Percentiles rank a stretch among this genome's conserved stretches.
Evolutionary conservation across 2,113 vertebrate species (phyloP).

Genomic region (Rattus rattus): DNA sequence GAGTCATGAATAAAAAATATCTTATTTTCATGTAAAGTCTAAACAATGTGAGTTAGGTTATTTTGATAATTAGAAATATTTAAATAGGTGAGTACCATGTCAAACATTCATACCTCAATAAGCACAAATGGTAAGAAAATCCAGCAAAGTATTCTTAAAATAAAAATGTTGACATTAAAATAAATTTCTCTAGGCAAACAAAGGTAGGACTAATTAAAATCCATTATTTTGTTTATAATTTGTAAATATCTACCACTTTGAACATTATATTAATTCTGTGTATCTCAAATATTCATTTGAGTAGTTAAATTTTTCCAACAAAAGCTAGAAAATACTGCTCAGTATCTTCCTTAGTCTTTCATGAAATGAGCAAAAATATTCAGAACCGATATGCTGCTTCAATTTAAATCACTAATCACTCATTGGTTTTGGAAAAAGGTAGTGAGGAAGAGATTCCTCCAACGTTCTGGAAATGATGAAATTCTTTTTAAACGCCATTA

Average conservation of each 20-base stretch:
- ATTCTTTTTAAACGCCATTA: neutral
- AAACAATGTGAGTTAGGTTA: neutral
- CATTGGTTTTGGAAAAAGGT: neutral
- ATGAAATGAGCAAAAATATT: slow-evolving; percentile 2
- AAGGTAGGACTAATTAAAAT: neutral
- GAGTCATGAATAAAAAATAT: neutral
- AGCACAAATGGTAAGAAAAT: neutral
- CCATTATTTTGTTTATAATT: neutral
- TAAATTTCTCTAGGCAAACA: slow-evolving; percentile 4
- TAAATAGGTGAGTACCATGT: neutral
- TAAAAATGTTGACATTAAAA: slow-evolving; percentile 29
- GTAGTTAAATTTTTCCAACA: slow-evolving; percentile 26
- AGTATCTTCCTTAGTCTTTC: neutral
- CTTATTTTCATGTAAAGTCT: neutral
- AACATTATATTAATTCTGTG: neutral
- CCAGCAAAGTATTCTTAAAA: neutral
- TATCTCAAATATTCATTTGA: slow-evolving; percentile 10
- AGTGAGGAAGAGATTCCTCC: neutral
- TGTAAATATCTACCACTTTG: neutral
- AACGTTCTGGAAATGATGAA: neutral
- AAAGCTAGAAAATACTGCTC: neutral
- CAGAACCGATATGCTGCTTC: neutral
- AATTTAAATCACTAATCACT: slow-evolving; percentile 18
- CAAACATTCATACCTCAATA: neutral
- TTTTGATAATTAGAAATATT: slow-evolving; percentile 31